Evolutionary conservation across 2,113 vertebrate species (phyloP).

Genomic region (Vulpes vulpes): DNA sequence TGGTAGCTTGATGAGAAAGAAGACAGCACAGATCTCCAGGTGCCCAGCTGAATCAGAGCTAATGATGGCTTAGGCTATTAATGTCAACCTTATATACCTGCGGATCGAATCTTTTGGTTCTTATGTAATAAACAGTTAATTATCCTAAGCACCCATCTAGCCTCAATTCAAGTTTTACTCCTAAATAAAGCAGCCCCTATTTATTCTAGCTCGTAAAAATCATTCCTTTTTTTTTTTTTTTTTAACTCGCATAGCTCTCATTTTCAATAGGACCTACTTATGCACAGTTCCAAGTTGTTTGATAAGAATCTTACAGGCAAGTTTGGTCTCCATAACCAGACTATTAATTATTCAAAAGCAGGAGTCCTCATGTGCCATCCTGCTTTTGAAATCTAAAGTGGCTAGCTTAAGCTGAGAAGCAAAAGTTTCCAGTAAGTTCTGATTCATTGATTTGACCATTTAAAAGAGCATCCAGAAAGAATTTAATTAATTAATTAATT

Average conservation of each 20-base stretch:
- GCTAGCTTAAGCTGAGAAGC: background rate
- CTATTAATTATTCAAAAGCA: background rate
- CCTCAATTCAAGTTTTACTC: background rate
- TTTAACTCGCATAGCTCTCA: background rate
- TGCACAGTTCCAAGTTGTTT: background rate
- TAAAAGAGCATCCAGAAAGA: background rate
- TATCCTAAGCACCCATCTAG: background rate
- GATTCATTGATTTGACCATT: background rate
- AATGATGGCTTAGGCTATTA: slow-evolving; percentile 23
- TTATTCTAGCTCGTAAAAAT: background rate
- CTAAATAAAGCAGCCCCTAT: background rate
- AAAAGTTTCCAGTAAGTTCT: background rate
- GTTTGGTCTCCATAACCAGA: background rate
- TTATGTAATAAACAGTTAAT: background rate
- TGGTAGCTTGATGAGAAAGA: slow-evolving; percentile 45
- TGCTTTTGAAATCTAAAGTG: background rate
- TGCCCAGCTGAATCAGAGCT: slow-evolving; percentile 61
- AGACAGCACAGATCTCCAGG: slow-evolving; percentile 65
- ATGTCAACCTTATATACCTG: background rate
- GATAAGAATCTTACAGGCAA: background rate
- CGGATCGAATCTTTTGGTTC: background rate
- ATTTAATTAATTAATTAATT: too few relatives aligned
- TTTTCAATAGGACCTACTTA: background rate
- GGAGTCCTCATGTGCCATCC: background rate
- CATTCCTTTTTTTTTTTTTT: background rate